These are phyloP conservation scores for Sphaerodactylus townsendi DNA, from an alignment of 2,113 vertebrate genomes.

Conservation along the genomic window DNA sequence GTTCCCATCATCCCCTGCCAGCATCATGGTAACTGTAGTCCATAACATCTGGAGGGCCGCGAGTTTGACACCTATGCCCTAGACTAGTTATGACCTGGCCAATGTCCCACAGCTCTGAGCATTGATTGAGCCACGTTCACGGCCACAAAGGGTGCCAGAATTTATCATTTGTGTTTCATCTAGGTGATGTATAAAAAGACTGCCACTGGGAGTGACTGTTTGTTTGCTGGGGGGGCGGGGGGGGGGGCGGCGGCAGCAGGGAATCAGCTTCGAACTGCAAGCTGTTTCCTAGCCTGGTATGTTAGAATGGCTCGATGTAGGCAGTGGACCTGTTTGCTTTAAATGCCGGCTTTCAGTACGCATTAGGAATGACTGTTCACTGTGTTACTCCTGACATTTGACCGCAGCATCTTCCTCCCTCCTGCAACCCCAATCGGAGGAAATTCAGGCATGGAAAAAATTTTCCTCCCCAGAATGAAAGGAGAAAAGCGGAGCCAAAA, in stretches of 20 bases:
- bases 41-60: too few species aligned
- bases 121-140: not conserved
- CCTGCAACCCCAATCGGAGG: not conserved
- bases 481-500: not conserved
- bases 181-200: not conserved
- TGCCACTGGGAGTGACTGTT: not conserved
- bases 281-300: not conserved
- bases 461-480: not conserved
- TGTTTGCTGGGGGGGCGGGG: not conserved
- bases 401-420: too few species aligned
- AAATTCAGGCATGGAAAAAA: fast-evolving
- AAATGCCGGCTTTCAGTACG: not conserved
- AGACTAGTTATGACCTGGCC: not conserved
- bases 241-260: too few species aligned
- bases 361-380: too few species aligned
- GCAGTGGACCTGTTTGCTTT: not conserved
- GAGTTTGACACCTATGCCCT: too few species aligned
- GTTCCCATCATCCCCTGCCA: too few species aligned
- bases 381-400: not conserved
- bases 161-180: not conserved
- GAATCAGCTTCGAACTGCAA: not conserved
- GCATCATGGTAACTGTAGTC: too few species aligned
- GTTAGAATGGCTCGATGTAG: not conserved
- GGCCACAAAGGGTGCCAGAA: too few species aligned
- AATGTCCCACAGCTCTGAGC: not conserved